Evolutionary conservation across 2,888 invertebrate species (phyloP), one percentile per base, ranked within the genome.

Genomic region (Diaprepes abbreviatus): DNA sequence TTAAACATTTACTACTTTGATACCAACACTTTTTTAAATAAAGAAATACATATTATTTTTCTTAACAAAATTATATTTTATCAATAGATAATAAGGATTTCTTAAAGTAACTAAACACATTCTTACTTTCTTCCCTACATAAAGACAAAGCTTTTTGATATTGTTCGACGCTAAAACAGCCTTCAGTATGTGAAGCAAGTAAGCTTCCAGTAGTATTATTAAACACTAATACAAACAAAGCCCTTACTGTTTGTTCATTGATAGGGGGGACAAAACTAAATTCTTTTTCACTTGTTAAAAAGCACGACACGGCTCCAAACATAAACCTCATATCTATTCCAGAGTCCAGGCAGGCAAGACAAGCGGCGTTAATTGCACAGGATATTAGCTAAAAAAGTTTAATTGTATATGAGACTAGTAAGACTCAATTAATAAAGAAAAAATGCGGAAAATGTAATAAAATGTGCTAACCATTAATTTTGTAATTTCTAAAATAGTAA

Each of bases 321-420:
- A 93, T 88, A 80, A 89, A 92, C 73, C 91, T 91, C 92, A 97
- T 91, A 10, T 92, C 88, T n/a, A 96, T 85, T 19, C 94, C 93
- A 0, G 94, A 89, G 84, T 94, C 92, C 0, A 97, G 85, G 28
- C 96, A 85, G 0, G 96, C 94, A 66, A 96, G 85, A 82, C 94
- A 95, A 0, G 90, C 87, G 19, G 93, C 91, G 86, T 97, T 97
- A 31, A 97, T 86, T 10, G 91, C 89, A 82, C 93, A 92, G 0
- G 95, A 90, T 59, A 96, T 85, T 1, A 95, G 82, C 94, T 92
- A 83, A 71, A 85, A 83, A 21, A 77, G n/a, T n/a, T n/a, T n/a
- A n/a, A n/a, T n/a, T n/a, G n/a, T n/a, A n/a, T n/a, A n/a, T n/a
- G n/a, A n/a, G n/a, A n/a, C n/a, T n/a, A n/a, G n/a, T n/a, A n/a